Evolutionary conservation across 1,140 invertebrate species (phyloP), one percentile per base, ranked within the genome.

Genomic region (Drosophila guanche): DNA sequence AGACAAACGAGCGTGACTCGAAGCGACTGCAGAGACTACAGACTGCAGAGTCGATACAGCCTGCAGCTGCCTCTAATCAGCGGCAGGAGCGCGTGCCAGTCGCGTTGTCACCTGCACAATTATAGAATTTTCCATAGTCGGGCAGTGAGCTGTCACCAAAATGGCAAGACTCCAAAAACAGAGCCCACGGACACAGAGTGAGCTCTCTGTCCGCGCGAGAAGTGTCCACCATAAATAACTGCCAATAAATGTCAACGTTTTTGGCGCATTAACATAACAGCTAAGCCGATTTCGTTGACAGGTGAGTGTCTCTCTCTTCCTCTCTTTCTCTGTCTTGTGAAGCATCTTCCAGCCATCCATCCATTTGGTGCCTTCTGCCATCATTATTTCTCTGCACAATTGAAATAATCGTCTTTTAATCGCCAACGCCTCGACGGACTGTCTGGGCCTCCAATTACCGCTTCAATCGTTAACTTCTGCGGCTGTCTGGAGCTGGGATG

Each of bases 361-460:
- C 60, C 25, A 47, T 16, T n/a, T n/a, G 7, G 42, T 20, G 29
- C 41, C 40, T 41, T 20, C 27, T 40, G 52, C 52, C 71, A 58
- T 74, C 60, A 66, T 74, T 74, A 74, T 74, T 53, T 73, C 60
- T n/a, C 23, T 33, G 41, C 57, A 23, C 81, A 86, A 85, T 86
- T 86, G 81, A 85, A 77, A 86, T 85, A 85, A 85, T 85, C 81
- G 65, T 55, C 73, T 85, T 85, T 85, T 86, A 85, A 85, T 85
- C 81, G 77, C 81, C 81, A 77, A 86, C 81, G 83, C 81, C 81
- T 71, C 65, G 56, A 48, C 57, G 68, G 58, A 46, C 61, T 56
- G 61, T 47, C 59, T 37, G n/a, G 66, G 58, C 42, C 71, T 70
- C 80, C 80, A 84, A 84, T 84, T 84, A 84, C 80, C 23, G 57